Base-by-base conservation (phyloP, 1,140 invertebrate species). In the Brachionus angularis region DNA sequence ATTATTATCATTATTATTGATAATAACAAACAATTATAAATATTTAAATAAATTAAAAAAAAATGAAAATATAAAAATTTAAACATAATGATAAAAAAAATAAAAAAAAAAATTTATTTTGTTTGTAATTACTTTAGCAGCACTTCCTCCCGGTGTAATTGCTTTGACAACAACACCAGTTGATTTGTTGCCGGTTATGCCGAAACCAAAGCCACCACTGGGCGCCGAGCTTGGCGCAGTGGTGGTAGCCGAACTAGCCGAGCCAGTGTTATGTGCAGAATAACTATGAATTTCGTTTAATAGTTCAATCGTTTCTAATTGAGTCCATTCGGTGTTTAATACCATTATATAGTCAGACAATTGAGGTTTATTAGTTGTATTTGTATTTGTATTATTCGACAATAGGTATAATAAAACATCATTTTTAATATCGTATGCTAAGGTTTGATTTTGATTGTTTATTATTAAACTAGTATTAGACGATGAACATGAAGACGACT, bases 161-260 rank as follows among this genome's bases (percentile, higher is more conserved):
- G 90, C 96, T 81, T 96, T 96, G 67, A 96, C 91, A 7, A 96
- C 91, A 55, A 96, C 93, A n/a, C 93, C 93, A 21, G 93, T 95
- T 78, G 90, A 93, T 50, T 90, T 84, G 7, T 93, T 93, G 52
- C 93, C 93, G 73, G 96, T 92, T 74, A 96, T 91, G 55, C 93
- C 93, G 82, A 96, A 96, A 61, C 94, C 95, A 75, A 96, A 86
- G 34, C 93, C 93, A 74, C 90, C 91, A 29, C 92, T 92, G 86
- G 39, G 10, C 39, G 39, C 10, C n/a, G n/a, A n/a, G n/a, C n/a
- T n/a, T n/a, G n/a, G n/a, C 10, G 10, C 39, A 10, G 10, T 10
- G 39, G 10, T 42, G 10, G 39, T 67, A 18, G 39, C 62, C 23
- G 42, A 31, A 18, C n/a, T 23, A 46, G 33, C 29, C 39, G 39